phyloP scores from a whole-genome alignment of 2,888 invertebrate genomes.

The Syrphus vitripennis region DNA sequence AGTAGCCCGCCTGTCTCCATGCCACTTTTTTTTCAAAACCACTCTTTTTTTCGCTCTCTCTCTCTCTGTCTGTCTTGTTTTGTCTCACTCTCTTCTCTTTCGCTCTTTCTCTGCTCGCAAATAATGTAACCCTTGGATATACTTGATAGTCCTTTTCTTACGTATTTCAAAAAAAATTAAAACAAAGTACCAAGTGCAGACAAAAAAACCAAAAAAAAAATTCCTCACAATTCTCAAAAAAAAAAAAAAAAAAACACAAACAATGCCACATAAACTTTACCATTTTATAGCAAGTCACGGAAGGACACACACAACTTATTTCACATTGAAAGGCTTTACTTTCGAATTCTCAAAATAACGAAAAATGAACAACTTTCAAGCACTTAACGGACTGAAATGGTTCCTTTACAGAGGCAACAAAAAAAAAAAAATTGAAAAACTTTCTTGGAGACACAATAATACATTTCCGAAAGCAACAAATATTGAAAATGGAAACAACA shows the following conservation, averaged over 20 bases:
- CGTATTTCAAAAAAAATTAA: background rate
- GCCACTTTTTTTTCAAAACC: too few species aligned
- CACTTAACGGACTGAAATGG: background rate
- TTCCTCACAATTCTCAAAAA: background rate
- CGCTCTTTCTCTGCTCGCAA: background rate
- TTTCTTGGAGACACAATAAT: background rate
- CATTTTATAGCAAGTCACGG: background rate
- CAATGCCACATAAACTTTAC: background rate
- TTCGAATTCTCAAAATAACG: background rate
- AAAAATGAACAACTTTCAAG: constrained; percentile 3
- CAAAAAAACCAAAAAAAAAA: background rate
- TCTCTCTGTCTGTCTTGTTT: too few species aligned
- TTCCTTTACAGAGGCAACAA: background rate
- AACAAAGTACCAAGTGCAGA: background rate
- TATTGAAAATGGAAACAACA: background rate
- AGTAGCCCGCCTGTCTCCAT: background rate
- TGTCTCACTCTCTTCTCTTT: too few species aligned
- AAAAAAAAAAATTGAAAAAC: background rate
- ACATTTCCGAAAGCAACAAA: constrained; percentile 7
- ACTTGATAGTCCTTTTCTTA: background rate
- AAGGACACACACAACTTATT: background rate
- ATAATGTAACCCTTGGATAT: background rate
- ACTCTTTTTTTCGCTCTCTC: background rate
- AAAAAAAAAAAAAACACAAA: background rate
- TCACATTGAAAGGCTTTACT: background rate